phyloP scores from a whole-genome alignment of 1,140 invertebrate genomes.

The Leguminivora glycinivorella region DNA sequence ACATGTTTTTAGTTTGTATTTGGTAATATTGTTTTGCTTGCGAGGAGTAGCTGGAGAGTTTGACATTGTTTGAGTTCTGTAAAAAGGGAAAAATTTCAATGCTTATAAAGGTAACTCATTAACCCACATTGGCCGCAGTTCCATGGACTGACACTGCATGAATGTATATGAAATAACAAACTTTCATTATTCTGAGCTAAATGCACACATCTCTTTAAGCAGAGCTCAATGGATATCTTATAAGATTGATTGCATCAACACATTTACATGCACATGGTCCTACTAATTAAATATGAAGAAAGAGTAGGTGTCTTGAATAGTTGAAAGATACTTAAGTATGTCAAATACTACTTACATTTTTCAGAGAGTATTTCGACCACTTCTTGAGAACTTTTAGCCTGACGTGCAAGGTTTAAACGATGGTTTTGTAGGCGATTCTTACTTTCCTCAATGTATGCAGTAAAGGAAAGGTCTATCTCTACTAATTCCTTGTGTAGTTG shows the following conservation, averaged over 20 bases:
- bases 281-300: no score
- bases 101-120: background rate
- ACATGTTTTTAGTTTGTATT: slow-evolving; percentile 32
- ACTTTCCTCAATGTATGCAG: slow-evolving; percentile 72
- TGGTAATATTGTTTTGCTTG: slow-evolving; percentile 39
- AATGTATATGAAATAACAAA: no score
- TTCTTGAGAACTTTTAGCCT: slow-evolving; percentile 61
- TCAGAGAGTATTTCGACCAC: slow-evolving; percentile 64
- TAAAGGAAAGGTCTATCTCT: slow-evolving; percentile 68
- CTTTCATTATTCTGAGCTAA: no score
- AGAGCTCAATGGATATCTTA: background rate
- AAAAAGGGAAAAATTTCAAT: slow-evolving; percentile 27
- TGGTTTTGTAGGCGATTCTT: slow-evolving; percentile 57
- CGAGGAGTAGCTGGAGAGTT: slow-evolving; percentile 43
- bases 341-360: slow-evolving; percentile 59
- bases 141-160: background rate
- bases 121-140: background rate
- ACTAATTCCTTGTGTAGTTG: slow-evolving; percentile 61
- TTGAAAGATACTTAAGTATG: background rate
- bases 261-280: no score
- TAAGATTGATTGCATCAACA: background rate
- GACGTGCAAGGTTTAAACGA: slow-evolving; percentile 57
- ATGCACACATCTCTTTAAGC: background rate
- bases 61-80: slow-evolving; percentile 51
- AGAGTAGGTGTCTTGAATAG: background rate